These are phyloP conservation scores for Lucilia sericata DNA, from an alignment of 1,140 invertebrate species.

Conservation along the genomic window DNA sequence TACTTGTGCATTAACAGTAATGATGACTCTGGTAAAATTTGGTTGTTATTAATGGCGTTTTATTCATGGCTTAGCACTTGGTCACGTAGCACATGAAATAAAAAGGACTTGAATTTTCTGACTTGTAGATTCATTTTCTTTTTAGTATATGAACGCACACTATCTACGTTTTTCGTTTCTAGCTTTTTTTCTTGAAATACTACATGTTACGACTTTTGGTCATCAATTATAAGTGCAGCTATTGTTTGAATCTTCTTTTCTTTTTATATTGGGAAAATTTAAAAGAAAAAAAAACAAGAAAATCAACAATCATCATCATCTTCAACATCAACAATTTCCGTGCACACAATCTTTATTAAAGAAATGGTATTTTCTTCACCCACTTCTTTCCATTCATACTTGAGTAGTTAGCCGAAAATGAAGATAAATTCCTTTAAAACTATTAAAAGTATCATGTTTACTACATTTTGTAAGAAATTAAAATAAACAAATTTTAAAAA, in stretches of 20 bases:
- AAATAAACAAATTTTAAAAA: not conserved
- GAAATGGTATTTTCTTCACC: no score
- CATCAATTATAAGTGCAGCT: slow-evolving; percentile 26
- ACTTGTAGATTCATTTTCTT: not conserved
- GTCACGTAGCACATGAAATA: not conserved
- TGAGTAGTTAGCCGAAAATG: no score
- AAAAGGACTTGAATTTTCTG: not conserved
- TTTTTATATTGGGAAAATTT: not conserved
- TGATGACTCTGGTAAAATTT: not conserved
- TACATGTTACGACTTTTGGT: not conserved
- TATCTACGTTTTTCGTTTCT: no score
- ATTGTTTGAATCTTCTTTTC: slow-evolving; percentile 5
- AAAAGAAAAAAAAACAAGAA: not conserved
- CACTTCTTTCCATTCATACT: no score
- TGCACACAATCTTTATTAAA: not conserved
- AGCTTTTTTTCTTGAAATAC: not conserved
- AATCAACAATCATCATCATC: slow-evolving; percentile 1
- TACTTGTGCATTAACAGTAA: not conserved
- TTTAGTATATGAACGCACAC: not conserved
- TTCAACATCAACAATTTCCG: not conserved
- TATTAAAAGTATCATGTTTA: no score
- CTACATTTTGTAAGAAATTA: not conserved
- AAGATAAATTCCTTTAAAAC: no score
- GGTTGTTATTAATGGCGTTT: not conserved
- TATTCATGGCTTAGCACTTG: slow-evolving; percentile 14